phyloP scores from a whole-genome alignment of 2,113 vertebrate species.

The Paradisaea rubra region DNA sequence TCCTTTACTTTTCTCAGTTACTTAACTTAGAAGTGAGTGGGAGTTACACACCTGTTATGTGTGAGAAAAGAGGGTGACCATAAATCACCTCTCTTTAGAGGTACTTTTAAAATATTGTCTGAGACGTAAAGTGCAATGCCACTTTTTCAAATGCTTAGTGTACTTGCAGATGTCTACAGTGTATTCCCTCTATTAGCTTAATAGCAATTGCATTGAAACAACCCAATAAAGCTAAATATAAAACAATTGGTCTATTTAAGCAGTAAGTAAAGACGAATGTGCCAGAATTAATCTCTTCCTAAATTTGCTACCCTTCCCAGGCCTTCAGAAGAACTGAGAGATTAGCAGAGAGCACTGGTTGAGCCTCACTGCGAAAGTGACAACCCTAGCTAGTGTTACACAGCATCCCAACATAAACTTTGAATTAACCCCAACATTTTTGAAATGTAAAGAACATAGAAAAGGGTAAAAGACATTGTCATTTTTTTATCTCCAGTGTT shows the following conservation, averaged over 20 bases:
- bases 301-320: background rate
- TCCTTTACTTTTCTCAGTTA: background rate
- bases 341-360: background rate
- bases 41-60: constrained; percentile 22
- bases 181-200: background rate
- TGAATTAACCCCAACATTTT: background rate
- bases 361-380: background rate
- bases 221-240: background rate
- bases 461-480: background rate
- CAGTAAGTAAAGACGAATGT: background rate
- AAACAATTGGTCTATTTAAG: background rate
- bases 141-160: background rate
- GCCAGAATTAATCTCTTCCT: background rate
- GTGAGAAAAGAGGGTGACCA: background rate
- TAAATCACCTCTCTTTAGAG: background rate
- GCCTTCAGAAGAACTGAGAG: background rate
- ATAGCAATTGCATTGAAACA: background rate
- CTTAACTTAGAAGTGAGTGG: constrained; percentile 18
- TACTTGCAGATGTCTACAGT: background rate
- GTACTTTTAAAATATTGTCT: background rate
- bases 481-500: background rate
- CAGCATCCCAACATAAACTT: background rate
- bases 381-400: background rate
- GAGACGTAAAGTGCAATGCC: background rate
- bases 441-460: background rate